These are phyloP conservation scores for Caenorhabditis brenneri DNA, from an alignment of 1,140 invertebrate genomes.

Conservation along the genomic window DNA sequence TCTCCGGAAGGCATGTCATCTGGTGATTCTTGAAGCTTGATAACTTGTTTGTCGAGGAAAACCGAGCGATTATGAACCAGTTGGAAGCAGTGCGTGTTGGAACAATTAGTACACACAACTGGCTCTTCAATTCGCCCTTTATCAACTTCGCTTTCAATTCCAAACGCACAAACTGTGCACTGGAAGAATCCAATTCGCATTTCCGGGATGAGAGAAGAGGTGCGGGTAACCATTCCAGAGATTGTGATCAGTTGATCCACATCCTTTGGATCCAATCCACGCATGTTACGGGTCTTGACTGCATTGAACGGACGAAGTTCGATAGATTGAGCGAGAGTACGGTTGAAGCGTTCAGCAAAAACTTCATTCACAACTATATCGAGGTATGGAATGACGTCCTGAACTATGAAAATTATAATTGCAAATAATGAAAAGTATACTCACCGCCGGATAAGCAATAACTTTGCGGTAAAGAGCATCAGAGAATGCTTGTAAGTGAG, in stretches of 20 bases:
- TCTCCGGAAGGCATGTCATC: conserved; percentile 98
- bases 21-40: conserved; percentile 97
- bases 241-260: conserved; percentile 97
- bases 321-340: conserved; percentile 89
- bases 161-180: conserved; percentile 84
- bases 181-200: conserved; percentile 96
- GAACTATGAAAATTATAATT: conserved; percentile 67
- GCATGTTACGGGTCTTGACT: conserved; percentile 88
- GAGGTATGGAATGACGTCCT: conserved; percentile 95
- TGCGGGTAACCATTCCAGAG: conserved; percentile 94
- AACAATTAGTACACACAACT: conserved; percentile 89
- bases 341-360: conserved; percentile 84
- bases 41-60: conserved; percentile 95
- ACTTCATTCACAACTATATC: conserved; percentile 97
- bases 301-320: conserved; percentile 97
- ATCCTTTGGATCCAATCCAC: conserved; percentile 94
- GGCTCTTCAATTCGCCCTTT: conserved; percentile 83
- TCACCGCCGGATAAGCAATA: conserved; percentile 82
- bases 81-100: conserved; percentile 89
- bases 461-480: conserved; percentile 86
- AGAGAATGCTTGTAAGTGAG: conserved; percentile 88
- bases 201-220: conserved; percentile 92
- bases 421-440: not conserved
- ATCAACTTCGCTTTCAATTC: conserved; percentile 73
- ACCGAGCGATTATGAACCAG: conserved; percentile 93